Evolutionary conservation across 2,888 invertebrate species (phyloP), one percentile per base, ranked within the genome.

Genomic region (Pedicia rivosa): DNA sequence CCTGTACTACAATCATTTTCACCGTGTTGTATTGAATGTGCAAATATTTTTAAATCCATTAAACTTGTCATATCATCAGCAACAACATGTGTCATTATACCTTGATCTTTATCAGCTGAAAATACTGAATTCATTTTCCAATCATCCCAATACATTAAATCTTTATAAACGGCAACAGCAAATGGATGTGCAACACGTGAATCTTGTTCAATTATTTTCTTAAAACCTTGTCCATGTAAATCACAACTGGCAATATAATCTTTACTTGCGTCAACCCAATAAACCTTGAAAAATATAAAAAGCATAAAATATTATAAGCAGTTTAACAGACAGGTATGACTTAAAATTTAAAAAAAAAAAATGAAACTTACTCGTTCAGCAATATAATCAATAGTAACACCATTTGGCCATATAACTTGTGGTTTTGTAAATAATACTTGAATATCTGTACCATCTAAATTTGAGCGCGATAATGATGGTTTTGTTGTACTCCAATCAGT

Each of bases 111-210:
- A 48, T 86, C 81, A 0, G 82, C 79, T 5, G 74, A 68, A 50
- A 81, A 82, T 38, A 88, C 78, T 17, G 77, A 72, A 40, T 78
- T 76, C 34, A 73, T 72, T 47, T 78, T 78, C 86, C 84, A 87
- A 54, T 90, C 90, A 50, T 88, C 82, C 88, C 88, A 90, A 51
- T 80, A 88, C 68, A 91, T 73, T 46, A 71, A 70, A 49, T 82
- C 78, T 57, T 90, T 90, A 50, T 82, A 76, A 0, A 90, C 77
- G 0, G 79, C 83, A 0, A 90, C 78, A 0, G 86, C 80, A 52
- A 87, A 90, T 5, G 88, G 88, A 66, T 88, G 87, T 0, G 77
- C 70, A 0, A 82, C 75, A 31, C 72, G 68, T 1, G 71, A 70
- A 39, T 72, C 70, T 39, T 74, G 67, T 42, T 67, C 62, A 9